A percentile compares a stretch with the other conserved stretches of the same genome.
Evolutionary conservation across 2,888 invertebrate genomes (phyloP).

Genomic region (Aleiodes alternator): DNA sequence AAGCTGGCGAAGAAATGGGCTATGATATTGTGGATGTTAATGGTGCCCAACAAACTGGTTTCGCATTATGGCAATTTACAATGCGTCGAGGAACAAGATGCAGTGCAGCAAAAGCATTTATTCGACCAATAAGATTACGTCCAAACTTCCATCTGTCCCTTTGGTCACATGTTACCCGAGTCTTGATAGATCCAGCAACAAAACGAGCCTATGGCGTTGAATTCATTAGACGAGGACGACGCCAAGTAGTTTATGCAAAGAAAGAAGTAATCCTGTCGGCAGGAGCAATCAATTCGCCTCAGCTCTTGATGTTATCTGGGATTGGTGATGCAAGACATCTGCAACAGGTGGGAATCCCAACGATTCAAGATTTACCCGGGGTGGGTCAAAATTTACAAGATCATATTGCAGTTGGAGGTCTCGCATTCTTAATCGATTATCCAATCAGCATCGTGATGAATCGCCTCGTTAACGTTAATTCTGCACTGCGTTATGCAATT

Average conservation of each 20-base stretch:
- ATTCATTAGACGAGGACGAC: slow-evolving; percentile 82
- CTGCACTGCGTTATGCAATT: slow-evolving; percentile 88
- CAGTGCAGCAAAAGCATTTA: slow-evolving; percentile 90
- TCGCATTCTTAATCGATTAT: slow-evolving; percentile 88
- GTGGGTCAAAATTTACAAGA: slow-evolving; percentile 93
- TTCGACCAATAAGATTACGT: slow-evolving; percentile 86
- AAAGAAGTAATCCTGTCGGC: slow-evolving; percentile 91
- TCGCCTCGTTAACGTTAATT: slow-evolving; percentile 88
- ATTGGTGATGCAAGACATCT: slow-evolving; percentile 88
- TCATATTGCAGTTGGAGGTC: slow-evolving; percentile 91
- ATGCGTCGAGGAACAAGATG: slow-evolving; percentile 90
- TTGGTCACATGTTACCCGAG: slow-evolving; percentile 86
- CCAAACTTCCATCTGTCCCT: slow-evolving; percentile 89
- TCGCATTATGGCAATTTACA: slow-evolving; percentile 91
- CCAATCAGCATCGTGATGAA: slow-evolving; percentile 88
- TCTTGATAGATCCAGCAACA: slow-evolving; percentile 83
- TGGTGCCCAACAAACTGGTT: slow-evolving; percentile 91
- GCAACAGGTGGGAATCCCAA: slow-evolving; percentile 82
- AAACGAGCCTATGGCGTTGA: slow-evolving; percentile 88
- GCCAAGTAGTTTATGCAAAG: slow-evolving; percentile 81
- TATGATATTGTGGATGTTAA: slow-evolving; percentile 92
- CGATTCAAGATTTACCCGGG: slow-evolving; percentile 86
- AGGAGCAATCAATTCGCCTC: slow-evolving; percentile 94
- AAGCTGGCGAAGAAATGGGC: slow-evolving; percentile 95
- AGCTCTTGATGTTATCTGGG: slow-evolving; percentile 94